Evolutionary conservation across 2,113 vertebrate species (phyloP), one percentile per base, ranked within the genome.

Genomic region (Engystomops pustulosus): DNA sequence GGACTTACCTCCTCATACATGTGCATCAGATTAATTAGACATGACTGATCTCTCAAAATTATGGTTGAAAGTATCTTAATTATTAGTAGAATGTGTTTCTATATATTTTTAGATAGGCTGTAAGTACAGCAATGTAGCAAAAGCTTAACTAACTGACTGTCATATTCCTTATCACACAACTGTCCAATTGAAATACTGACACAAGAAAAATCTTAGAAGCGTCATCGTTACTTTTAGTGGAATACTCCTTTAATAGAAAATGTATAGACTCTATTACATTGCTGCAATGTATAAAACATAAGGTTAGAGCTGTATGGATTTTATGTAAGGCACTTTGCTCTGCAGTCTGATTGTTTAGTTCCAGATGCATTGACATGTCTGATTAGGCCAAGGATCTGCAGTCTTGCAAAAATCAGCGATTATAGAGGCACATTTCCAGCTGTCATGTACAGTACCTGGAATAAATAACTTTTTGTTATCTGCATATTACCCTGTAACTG

Each of bases 261-360:
- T 49, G 44, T 45, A 18, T 74, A 74, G 70, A 30, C 25, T 20
- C 3, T 18, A 20, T 2, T 34, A 34, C 41, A 9, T 20, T 20
- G 17, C 32, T 36, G 30, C 8, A 67, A 67, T 67, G 62, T 67
- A 67, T 67, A 67, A 67, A 67, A 67, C 62, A 67, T 67, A 70
- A 70, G 41, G n/a, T 25, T 27, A 25, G 44, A 30, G 23, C 15
- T 14, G 20, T 58, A 77, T 58, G 8, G 9, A 36, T 77, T 60
- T 62, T 79, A 25, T 65, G 44, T 51, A 49, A 27, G 23, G 44
- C 18, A 62, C 53, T 34, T 81, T 49, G n/a, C n/a, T 51, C 49
- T 81, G 68, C 45, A 71, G 67, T 68, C 68, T 83, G 80, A 83
- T 75, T 83, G 80, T 83, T 83, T 27, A 62, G 51, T 74, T 71